A percentile compares a stretch with the other conserved stretches of the same genome.
These are phyloP conservation scores for Portunus trituberculatus DNA, from an alignment of 1,140 invertebrate species.

Conservation along the genomic window DNA sequence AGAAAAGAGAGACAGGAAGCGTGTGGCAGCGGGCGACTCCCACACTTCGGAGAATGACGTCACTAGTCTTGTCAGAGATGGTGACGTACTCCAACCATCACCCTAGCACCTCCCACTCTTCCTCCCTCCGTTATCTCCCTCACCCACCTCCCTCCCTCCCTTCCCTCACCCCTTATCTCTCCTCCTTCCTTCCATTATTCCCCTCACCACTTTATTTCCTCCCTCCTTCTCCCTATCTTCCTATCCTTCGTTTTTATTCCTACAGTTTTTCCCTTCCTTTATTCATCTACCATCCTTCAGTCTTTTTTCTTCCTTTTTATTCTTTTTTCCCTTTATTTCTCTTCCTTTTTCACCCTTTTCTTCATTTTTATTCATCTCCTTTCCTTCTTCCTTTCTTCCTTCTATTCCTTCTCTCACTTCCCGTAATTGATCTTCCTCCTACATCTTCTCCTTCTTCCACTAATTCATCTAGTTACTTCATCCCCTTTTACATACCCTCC, in stretches of 20 bases:
- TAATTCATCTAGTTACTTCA: neutral
- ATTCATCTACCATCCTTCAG: neutral
- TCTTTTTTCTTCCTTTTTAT: neutral
- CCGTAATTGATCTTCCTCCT: neutral
- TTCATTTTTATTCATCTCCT: neutral
- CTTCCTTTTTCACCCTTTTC: neutral
- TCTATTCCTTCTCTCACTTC: neutral
- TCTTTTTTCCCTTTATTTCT: neutral
- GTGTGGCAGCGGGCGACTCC: neutral
- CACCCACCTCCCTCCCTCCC: too few species aligned
- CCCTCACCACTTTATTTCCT: neutral
- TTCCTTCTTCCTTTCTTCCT: neutral
- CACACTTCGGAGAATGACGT: neutral
- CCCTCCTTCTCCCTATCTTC: neutral
- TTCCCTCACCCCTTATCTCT: slow-evolving; percentile 28
- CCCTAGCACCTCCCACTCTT: neutral
- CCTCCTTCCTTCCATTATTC: neutral
- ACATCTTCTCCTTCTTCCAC: neutral
- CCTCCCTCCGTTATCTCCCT: neutral
- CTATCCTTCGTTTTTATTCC: neutral
- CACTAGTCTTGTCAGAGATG: neutral
- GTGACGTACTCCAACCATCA: neutral
- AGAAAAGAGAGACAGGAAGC: neutral
- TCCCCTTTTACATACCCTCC: neutral
- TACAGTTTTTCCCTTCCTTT: neutral